Evolutionary conservation across 2,888 invertebrate species (phyloP), one percentile per base, ranked within the genome.

Genomic region (Rhyacophila evoluta): DNA sequence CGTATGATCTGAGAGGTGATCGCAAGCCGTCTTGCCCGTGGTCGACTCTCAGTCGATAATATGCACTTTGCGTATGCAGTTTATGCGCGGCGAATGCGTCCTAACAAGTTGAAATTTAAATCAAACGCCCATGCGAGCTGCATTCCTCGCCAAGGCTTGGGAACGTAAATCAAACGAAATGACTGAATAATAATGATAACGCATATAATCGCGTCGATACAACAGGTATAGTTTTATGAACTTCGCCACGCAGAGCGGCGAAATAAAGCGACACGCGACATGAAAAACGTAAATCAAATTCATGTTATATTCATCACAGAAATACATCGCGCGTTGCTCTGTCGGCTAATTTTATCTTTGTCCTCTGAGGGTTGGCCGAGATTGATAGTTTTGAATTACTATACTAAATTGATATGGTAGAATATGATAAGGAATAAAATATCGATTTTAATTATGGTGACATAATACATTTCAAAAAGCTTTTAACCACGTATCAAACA

Each of bases 51-150:
- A 55, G 19, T 19, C 55, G 55, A 55, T 55, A 55, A 55, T 55
- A 55, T 55, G 25, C 55, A 55, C 55, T 55, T 55, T 55, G 36
- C 41, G 38, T 70, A 28, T 33, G 75, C 75, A 75, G 69, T 75
- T 75, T 75, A 69, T 69, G 55, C 19, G 55, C 55, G 19, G 12
- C 37, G 25, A 55, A 55, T 36, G 78, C 74, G 68, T 69, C 74
- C 69, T 78, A 78, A 74, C 78, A 78, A 74, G 78, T 78, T 78
- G 74, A 78, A 78, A 78, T 78, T 78, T 78, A 78, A 78, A 78
- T 78, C 78, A 78, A 78, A 78, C 78, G 78, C 78, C 78, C 78
- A 78, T 78, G 78, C 78, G 41, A 41, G 37, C 68, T 33, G 74
- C 78, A 78, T 78, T 78, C 78, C 29, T 74, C 12, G 55, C 19